A percentile compares a stretch with the other conserved stretches of the same genome.
These are phyloP conservation scores for Phoxinus dragarum DNA, from an alignment of 2,797 vertebrate genomes.

Conservation along the genomic window DNA sequence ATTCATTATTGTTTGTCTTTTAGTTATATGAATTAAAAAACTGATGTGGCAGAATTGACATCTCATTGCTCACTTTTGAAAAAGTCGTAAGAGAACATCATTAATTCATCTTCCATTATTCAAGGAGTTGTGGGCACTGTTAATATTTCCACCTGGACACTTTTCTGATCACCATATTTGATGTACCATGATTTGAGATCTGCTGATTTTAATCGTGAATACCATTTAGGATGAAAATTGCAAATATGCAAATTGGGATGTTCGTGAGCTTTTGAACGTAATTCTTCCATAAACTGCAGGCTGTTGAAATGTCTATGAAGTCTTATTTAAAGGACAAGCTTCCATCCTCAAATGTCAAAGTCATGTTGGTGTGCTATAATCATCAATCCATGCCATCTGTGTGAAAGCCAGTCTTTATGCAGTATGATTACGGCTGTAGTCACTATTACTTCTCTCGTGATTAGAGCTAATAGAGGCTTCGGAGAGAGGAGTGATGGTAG, in stretches of 20 bases:
- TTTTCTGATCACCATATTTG: background rate
- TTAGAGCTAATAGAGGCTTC: conserved; percentile 54
- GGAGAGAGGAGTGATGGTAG: conserved; percentile 53
- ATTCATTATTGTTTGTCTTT: background rate
- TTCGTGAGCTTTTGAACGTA: background rate
- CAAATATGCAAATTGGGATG: background rate
- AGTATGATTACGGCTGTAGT: conserved; percentile 49
- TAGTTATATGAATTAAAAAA: too few relatives aligned
- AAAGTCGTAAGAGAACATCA: background rate
- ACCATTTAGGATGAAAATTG: background rate
- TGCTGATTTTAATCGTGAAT: background rate
- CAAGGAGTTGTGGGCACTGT: background rate
- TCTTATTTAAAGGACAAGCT: conserved; percentile 47
- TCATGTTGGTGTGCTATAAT: conserved; percentile 28
- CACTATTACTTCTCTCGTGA: conserved; percentile 54
- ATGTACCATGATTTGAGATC: background rate
- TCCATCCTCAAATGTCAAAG: conserved; percentile 44
- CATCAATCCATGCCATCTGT: conserved; percentile 24
- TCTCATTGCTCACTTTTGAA: background rate
- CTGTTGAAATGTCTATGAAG: conserved; percentile 9
- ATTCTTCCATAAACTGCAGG: background rate
- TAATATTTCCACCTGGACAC: background rate
- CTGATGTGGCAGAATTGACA: background rate
- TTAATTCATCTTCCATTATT: background rate
- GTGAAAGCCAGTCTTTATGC: conserved; percentile 49